Evolutionary conservation across 2,113 vertebrate genomes (phyloP), one percentile per base, ranked within the genome.

Genomic region (Caretta caretta): DNA sequence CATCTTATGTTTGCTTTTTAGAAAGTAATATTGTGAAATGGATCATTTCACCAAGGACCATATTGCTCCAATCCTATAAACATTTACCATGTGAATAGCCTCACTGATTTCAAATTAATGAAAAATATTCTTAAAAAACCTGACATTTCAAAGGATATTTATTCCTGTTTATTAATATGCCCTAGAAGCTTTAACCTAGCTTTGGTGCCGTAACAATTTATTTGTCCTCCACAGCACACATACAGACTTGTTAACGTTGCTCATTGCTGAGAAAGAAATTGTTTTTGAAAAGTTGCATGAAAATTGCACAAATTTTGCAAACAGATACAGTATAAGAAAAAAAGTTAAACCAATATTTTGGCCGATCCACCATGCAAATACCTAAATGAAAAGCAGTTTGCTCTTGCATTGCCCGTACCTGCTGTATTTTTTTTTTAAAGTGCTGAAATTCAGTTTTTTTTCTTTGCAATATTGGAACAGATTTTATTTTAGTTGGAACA

Each of bases 71-170:
- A 50, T 76, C 8, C 17, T 69, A 10, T 29, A 7, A 27, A 83
- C 8, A 29, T 48, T 78, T 78, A 48, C 25, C 38, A 46, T 4
- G 24, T 78, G 75, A 78, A 48, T 16, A 48, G 42, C 42, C 25
- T 11, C 75, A 78, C 42, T 48, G 75, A 14, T 11, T 29, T 48
- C 38, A 78, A 46, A 78, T 78, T 48, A 46, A 78, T 78, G 25
- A 76, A 48, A 78, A 78, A 48, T 42, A 20, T 13, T 35, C 20
- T 72, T 80, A 85, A 42, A 48, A 90, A 88, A 5, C 5, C 42
- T 78, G 48, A 72, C 87, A 87, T 88, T 84, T 10, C 35, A 85
- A 87, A 79, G 25, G 1, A 9, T 88, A 22, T 80, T 90, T 92
- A 3, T 87, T 80, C 24, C 9, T 5, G 10, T 86, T 80, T n/a